Evolutionary conservation across 2,113 vertebrate genomes (phyloP).

Genomic region (Corydoras sp.): DNA sequence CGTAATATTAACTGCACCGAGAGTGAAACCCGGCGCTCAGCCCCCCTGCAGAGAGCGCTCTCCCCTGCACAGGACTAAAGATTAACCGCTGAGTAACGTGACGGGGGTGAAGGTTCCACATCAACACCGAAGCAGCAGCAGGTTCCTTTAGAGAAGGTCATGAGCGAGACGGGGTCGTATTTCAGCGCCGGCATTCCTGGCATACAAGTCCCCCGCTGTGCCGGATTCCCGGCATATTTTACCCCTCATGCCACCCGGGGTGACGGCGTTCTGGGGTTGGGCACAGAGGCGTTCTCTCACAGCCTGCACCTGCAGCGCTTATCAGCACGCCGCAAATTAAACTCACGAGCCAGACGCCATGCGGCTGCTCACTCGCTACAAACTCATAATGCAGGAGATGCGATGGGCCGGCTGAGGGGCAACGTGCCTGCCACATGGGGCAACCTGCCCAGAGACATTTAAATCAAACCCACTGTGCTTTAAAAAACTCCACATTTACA

Average conservation of each 20-base stretch:
- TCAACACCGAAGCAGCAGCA: background rate
- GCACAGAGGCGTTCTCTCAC: conserved; percentile 13
- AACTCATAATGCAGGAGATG: conserved; percentile 8
- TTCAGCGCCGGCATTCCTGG: conserved; percentile 12
- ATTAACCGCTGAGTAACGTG: background rate
- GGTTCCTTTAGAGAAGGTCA: background rate
- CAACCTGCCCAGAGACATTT: too few species aligned
- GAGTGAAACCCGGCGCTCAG: conserved; percentile 3
- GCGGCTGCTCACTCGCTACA: conserved; percentile 3
- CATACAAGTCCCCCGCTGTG: background rate
- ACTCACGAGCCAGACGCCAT: conserved; percentile 5
- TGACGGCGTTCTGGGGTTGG: background rate
- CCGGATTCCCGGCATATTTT: background rate
- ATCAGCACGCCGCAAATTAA: conserved; percentile 5
- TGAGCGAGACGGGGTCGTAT: background rate
- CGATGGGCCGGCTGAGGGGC: background rate
- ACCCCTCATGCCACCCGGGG: background rate
- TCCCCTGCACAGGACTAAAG: background rate
- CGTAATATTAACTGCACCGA: background rate
- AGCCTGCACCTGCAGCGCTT: conserved; percentile 25
- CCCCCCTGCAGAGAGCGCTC: background rate
- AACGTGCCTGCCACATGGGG: background rate
- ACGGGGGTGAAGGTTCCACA: background rate
- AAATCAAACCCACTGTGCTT: too few species aligned
- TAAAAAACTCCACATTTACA: too few species aligned